These are phyloP conservation scores for Leptinotarsa lineolata DNA, from an alignment of 1,140 invertebrate genomes.

Conservation along the genomic window DNA sequence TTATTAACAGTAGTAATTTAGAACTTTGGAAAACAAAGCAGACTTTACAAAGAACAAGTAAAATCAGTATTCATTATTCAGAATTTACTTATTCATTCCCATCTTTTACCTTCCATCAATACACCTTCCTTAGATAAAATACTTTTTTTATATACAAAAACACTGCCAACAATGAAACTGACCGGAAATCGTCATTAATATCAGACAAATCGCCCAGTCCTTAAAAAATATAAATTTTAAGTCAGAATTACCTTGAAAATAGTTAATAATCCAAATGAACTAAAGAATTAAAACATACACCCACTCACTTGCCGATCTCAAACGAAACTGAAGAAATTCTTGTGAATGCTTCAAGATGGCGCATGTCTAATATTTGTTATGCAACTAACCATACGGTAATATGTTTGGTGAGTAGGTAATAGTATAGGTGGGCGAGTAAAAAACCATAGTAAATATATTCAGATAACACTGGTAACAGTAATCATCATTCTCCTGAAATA, in stretches of 20 bases:
- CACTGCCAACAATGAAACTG: neutral
- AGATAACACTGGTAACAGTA: too few relatives aligned
- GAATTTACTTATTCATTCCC: neutral
- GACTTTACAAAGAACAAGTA: too few relatives aligned
- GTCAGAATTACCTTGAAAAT: constrained; percentile 32
- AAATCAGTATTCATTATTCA: constrained; percentile 1
- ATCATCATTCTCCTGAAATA: too few relatives aligned
- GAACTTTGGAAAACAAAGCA: too few relatives aligned
- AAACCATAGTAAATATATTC: too few relatives aligned
- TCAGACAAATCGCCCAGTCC: neutral
- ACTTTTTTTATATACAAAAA: neutral
- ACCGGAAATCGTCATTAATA: neutral
- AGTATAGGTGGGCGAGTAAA: too few relatives aligned
- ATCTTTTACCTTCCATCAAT: neutral
- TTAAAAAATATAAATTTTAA: constrained; percentile 1
- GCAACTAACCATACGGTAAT: constrained; percentile 7
- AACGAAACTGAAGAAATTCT: constrained; percentile 25
- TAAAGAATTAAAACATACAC: constrained; percentile 32
- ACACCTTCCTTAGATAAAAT: neutral
- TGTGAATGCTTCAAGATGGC: constrained; percentile 5
- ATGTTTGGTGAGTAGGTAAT: neutral
- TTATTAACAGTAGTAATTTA: too few relatives aligned
- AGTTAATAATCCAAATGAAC: constrained; percentile 34
- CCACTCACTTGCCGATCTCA: constrained; percentile 34
- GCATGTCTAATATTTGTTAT: neutral